Percentiles rank a stretch among this genome's conserved stretches.
These are phyloP conservation scores for Stercorarius parasiticus DNA, from an alignment of 2,113 vertebrate genomes.

Conservation along the genomic window DNA sequence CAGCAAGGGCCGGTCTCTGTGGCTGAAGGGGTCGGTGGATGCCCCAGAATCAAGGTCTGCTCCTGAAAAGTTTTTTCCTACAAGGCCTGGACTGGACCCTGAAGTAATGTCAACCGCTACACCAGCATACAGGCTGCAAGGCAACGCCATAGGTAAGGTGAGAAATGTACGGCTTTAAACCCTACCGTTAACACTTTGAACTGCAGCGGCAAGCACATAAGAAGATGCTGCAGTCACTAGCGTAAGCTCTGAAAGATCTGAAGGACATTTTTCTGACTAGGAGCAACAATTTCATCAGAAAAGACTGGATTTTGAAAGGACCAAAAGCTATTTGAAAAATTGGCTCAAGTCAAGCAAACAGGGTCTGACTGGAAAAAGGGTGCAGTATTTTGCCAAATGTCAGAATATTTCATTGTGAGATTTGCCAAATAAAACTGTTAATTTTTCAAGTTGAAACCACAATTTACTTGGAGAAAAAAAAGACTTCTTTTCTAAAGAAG, in stretches of 20 bases:
- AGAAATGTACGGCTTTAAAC: not conserved
- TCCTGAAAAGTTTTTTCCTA: not conserved
- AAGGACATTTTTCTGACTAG: not conserved
- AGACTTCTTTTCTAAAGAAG: not conserved
- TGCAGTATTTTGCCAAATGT: not conserved
- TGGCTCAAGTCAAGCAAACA: not conserved
- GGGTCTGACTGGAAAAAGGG: not conserved
- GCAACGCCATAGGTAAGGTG: not conserved
- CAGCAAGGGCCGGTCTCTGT: not conserved
- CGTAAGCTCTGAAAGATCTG: not conserved
- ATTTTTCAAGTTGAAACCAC: not conserved
- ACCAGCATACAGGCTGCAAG: not conserved
- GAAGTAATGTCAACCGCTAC: no score
- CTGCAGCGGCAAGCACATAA: not conserved
- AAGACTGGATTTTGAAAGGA: not conserved
- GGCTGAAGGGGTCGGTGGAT: not conserved
- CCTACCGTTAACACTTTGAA: not conserved
- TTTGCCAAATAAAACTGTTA: constrained; percentile 27
- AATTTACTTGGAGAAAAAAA: not conserved
- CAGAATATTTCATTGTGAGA: not conserved
- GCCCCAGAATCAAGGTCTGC: not conserved
- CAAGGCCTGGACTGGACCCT: not conserved
- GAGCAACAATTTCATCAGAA: not conserved
- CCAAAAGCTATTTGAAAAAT: not conserved
- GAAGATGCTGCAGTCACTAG: not conserved